Evolutionary conservation across 2,113 vertebrate species (phyloP).

Genomic region (Aegotheles bennettii): DNA sequence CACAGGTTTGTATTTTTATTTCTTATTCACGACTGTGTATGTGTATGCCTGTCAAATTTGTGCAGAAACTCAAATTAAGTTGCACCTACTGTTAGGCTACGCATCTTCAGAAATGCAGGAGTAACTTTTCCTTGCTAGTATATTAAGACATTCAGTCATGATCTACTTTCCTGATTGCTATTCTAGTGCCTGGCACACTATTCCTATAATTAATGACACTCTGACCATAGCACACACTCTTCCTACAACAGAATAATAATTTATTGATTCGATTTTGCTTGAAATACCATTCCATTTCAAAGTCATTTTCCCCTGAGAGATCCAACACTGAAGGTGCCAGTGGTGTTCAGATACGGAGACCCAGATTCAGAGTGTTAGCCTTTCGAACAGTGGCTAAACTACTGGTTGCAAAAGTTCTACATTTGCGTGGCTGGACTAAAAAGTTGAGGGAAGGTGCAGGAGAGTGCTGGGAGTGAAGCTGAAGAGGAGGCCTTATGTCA

Average conservation of each 20-base stretch:
- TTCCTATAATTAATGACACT: slow-evolving; percentile 16
- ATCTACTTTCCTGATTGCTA: background rate
- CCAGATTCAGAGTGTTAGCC: background rate
- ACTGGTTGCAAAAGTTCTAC: background rate
- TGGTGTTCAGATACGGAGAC: background rate
- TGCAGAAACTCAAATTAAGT: background rate
- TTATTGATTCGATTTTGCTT: background rate
- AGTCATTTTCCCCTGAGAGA: background rate
- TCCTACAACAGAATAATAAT: background rate
- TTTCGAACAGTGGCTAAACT: background rate
- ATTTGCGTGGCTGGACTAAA: background rate
- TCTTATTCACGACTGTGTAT: background rate
- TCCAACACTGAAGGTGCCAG: background rate
- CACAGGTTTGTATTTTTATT: background rate
- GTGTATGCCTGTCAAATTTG: background rate
- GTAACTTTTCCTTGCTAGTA: background rate
- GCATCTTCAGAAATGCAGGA: background rate
- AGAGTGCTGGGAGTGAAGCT: background rate
- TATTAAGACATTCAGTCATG: background rate
- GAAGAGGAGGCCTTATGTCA: background rate
- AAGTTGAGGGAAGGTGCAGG: background rate
- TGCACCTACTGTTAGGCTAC: background rate
- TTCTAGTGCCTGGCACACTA: background rate
- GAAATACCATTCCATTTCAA: background rate
- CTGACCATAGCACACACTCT: background rate